Conservation (phyloP, 1,140 invertebrate genomes). For the Agraylea sexmaculata region DNA sequence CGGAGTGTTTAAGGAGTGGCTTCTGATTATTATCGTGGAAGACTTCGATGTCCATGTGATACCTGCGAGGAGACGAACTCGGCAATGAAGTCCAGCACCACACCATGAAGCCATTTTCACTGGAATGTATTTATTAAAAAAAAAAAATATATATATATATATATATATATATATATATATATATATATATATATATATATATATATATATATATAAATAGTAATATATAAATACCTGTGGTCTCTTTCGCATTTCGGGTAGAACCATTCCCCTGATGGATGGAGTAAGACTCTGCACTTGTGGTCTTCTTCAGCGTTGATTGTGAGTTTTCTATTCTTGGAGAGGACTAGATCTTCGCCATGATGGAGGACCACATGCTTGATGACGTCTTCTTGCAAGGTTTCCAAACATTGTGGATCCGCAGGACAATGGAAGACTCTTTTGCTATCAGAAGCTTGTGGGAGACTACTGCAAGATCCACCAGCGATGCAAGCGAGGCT, state of each 20-base stretch:
- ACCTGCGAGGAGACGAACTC: constrained; percentile 3
- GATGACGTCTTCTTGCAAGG: no score
- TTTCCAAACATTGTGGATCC: no score
- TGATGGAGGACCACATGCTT: no score
- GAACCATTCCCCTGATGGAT: constrained; percentile 13
- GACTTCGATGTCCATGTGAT: constrained; percentile 11
- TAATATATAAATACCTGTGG: constrained; percentile 5
- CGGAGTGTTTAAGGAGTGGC: constrained; percentile 5
- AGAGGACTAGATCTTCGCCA: no score
- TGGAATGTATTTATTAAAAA: constrained; percentile 1
- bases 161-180: neutral
- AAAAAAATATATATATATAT: neutral
- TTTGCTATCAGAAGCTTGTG: neutral
- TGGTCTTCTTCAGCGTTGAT: neutral
- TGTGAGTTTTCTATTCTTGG: no score
- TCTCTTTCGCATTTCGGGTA: constrained; percentile 15
- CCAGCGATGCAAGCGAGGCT: constrained; percentile 15
- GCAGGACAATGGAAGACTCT: no score
- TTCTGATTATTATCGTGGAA: constrained; percentile 4
- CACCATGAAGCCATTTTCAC: constrained; percentile 8
- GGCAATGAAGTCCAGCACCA: constrained; percentile 11
- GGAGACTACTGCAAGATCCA: constrained; percentile 14
- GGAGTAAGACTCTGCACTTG: constrained; percentile 3
- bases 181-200: constrained; percentile 1
- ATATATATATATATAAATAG: neutral